Conservation (phyloP, 2,797 vertebrate genomes). For the Enteromius paludinosus region DNA sequence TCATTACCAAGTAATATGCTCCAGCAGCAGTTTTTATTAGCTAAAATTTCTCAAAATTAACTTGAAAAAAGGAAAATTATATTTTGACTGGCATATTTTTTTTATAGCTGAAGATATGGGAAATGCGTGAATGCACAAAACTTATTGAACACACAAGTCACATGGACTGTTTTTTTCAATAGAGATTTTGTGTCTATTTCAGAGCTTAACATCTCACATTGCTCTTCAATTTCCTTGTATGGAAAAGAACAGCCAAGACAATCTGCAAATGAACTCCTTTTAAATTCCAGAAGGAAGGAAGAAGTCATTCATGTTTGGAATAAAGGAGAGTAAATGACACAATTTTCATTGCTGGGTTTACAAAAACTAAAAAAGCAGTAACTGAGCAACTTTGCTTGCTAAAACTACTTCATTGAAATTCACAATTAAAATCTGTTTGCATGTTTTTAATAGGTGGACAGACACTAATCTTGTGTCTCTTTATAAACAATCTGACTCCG, state of each 20-base stretch:
- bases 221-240: background rate
- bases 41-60: background rate
- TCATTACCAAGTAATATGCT: background rate
- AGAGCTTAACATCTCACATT: background rate
- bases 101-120: background rate
- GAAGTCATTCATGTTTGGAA: background rate
- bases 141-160: background rate
- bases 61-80: background rate
- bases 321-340: background rate
- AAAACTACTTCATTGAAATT: background rate
- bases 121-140: background rate
- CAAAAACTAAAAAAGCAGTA: no score
- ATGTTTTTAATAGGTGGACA: background rate
- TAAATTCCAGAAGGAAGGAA: background rate
- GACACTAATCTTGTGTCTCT: background rate
- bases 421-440: background rate
- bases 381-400: background rate
- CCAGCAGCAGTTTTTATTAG: background rate
- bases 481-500: conserved; percentile 21
- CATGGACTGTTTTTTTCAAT: background rate
- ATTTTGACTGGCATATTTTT: background rate
- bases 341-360: background rate
- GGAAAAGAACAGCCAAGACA: background rate
- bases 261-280: background rate
- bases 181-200: background rate